Conservation (phyloP, 2,888 invertebrate genomes). For the Eledona agricola region DNA sequence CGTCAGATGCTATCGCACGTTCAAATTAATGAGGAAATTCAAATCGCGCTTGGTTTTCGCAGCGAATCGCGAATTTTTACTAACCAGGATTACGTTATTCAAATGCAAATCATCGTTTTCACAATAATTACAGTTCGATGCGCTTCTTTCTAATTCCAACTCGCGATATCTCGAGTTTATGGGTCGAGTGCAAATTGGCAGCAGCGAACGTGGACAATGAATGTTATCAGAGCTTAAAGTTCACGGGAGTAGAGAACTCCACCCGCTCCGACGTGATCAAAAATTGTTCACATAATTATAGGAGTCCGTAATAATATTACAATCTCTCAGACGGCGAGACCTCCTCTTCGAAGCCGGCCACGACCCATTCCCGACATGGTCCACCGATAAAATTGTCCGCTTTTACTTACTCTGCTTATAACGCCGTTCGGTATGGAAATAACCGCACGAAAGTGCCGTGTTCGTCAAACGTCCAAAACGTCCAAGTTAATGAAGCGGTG, state of each 20-base stretch:
- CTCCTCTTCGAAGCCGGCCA: background rate
- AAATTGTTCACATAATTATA: slow-evolving; percentile 52
- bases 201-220: slow-evolving; percentile 44
- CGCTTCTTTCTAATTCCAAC: slow-evolving; percentile 20
- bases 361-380: slow-evolving; percentile 15
- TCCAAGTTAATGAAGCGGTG: too few species aligned
- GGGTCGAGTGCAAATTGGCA: slow-evolving; percentile 38
- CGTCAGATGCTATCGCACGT: slow-evolving; percentile 15
- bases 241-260: slow-evolving; percentile 46
- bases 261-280: slow-evolving; percentile 49
- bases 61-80: slow-evolving; percentile 8
- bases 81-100: slow-evolving; percentile 28
- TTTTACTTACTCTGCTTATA: slow-evolving; percentile 38
- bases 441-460: slow-evolving; percentile 30
- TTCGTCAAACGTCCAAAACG: too few species aligned
- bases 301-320: slow-evolving; percentile 49
- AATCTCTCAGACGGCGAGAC: slow-evolving; percentile 27
- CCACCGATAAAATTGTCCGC: slow-evolving; percentile 40
- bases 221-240: slow-evolving; percentile 45
- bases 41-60: slow-evolving; percentile 13
- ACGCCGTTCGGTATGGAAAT: slow-evolving; percentile 42
- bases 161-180: slow-evolving; percentile 13
- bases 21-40: slow-evolving; percentile 28
- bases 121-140: slow-evolving; percentile 15
- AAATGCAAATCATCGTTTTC: slow-evolving; percentile 20